Base-by-base conservation (phyloP, 2,888 invertebrate genomes). In the Lasioglossum malachurum region DNA sequence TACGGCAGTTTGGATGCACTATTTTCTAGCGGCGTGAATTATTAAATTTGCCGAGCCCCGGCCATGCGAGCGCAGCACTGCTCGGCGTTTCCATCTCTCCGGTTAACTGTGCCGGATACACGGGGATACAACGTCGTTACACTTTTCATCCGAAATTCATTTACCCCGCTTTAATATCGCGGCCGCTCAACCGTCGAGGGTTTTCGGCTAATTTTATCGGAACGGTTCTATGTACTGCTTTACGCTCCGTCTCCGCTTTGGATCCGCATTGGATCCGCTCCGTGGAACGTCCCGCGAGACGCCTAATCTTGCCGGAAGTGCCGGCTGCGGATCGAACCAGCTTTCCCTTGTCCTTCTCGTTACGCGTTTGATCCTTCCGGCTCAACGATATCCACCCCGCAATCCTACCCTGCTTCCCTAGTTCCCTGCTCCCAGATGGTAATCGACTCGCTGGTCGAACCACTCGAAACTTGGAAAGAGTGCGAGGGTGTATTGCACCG, bases 281-380 rank as follows among this genome's bases (percentile, higher is more conserved):
- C 27, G 27, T 31, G 23, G 23, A 31, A 73, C 16, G 35, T 44
- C 31, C 16, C 38, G 75, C 41, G 41, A 60, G 53, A 57, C 38
- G 44, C 60, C 77, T 75, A 77, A 89, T 87, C 85, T 81, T 71
- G 64, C 35, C 60, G 75, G 67, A 78, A 75, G 49, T 53, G 27
- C 73, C 78, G 71, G 83, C 86, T 88, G 82, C 87, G 88, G 83
- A 81, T 85, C 85, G 78, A 88, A 84, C 74, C 76, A 85, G 75
- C 79, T 89, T 89, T 85, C 86, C 85, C 86, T 77, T 80, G 80
- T 77, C 49, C n/a, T 41, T 31, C 80, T 82, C 77, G 82, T 89
- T 83, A 80, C 60, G 76, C 38, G 57, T 41, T 76, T 71, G 79
- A 87, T 89, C 78, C 69, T 53, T 67, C 35, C 64, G 67, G 69